phyloP scores from a whole-genome alignment of 1,140 invertebrate species.

The Hirudo medicinalis region DNA sequence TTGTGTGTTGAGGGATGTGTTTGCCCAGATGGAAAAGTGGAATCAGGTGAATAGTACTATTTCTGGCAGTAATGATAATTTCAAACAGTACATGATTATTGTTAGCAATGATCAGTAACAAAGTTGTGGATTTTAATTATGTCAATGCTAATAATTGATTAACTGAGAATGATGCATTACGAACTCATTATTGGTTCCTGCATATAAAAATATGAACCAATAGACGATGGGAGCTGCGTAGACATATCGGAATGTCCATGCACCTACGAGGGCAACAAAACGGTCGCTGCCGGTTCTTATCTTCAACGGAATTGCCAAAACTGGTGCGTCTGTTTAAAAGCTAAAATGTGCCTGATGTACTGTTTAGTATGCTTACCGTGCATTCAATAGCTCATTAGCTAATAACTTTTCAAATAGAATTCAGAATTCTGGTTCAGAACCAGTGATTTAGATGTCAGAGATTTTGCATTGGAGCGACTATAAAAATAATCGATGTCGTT shows the following conservation, averaged over 20 bases:
- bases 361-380: not conserved
- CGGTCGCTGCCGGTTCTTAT: not conserved
- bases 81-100: too few species aligned
- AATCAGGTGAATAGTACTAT: not conserved
- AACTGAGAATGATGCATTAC: not conserved
- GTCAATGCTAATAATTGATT: not conserved
- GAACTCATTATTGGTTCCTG: not conserved
- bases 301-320: conserved; percentile 11
- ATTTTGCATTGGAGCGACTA: not conserved
- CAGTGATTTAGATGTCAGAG: too few species aligned
- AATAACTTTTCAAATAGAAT: too few species aligned
- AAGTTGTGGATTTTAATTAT: too few species aligned
- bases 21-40: conserved; percentile 10
- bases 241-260: not conserved
- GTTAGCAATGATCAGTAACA: too few species aligned
- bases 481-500: not conserved
- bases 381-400: not conserved
- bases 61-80: too few species aligned
- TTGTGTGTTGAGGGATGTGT: conserved; percentile 12
- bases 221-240: conserved; percentile 8
- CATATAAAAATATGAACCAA: not conserved
- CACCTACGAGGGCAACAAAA: conserved; percentile 1
- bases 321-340: conserved; percentile 10
- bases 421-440: too few species aligned
- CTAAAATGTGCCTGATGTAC: not conserved